A percentile compares a stretch with the other conserved stretches of the same genome.
Conservation (phyloP, 2,113 vertebrate species). For the Brachionichthys hirsutus region DNA sequence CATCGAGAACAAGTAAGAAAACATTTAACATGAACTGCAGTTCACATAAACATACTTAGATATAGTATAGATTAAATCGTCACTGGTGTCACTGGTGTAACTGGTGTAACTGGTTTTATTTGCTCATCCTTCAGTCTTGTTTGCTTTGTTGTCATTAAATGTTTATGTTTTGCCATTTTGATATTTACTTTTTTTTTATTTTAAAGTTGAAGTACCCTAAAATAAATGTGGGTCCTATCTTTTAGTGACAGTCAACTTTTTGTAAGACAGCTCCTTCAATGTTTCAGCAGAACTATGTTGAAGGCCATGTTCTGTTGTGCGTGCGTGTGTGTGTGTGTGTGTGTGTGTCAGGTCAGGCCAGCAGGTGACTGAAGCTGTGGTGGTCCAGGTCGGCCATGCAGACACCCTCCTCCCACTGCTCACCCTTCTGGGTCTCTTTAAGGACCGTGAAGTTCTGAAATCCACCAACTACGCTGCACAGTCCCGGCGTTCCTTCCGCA, state of each 20-base stretch:
- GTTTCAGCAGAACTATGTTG: background rate
- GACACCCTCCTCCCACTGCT: conserved; percentile 93
- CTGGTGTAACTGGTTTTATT: background rate
- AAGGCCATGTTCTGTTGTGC: background rate
- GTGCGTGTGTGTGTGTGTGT: background rate
- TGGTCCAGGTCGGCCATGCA: conserved; percentile 91
- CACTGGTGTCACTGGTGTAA: background rate
- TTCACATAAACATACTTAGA: background rate
- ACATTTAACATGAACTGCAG: background rate
- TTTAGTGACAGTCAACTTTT: too few species aligned
- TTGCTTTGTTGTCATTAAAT: background rate
- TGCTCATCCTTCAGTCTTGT: too few species aligned
- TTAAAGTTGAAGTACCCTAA: too few species aligned
- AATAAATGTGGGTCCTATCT: too few species aligned
- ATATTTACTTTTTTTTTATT: too few species aligned
- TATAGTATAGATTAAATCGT: background rate
- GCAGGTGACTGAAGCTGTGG: conserved; percentile 81
- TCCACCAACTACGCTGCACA: conserved; percentile 83
- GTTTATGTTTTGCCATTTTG: background rate
- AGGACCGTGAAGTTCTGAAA: conserved; percentile 77
- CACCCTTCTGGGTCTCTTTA: conserved; percentile 92
- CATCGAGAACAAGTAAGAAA: conserved; percentile 79
- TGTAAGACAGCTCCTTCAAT: background rate
- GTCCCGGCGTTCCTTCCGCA: conserved; percentile 79
- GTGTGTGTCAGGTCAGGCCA: conserved; percentile 75